Evolutionary conservation across 2,797 vertebrate genomes (phyloP), one percentile per base, ranked within the genome.

Genomic region (Hydrocynus forskahlii): DNA sequence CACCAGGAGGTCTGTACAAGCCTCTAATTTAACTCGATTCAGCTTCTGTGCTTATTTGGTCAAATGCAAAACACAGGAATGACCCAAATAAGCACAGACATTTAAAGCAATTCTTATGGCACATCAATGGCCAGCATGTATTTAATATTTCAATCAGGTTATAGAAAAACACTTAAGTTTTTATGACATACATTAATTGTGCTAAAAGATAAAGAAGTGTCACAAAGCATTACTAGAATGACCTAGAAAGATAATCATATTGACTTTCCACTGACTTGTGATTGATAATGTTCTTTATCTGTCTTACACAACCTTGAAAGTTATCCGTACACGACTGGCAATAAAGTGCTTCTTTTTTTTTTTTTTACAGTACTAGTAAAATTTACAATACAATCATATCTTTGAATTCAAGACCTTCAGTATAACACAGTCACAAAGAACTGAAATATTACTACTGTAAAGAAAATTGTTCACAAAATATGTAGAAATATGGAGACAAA

Each of bases 311-410:
- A 72, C 9, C 25, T 38, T 21, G 70, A 54, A 25, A 19, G 23
- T 21, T 80, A 79, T 68, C 25, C 67, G 75, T 67, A 77, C 63
- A 43, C 48, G 59, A 66, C 54, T 68, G 54, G 43, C 73, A 17
- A 75, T 85, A 85, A 88, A 86, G 86, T 87, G 87, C 74, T 29
- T 29, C 3, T 29, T 29, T 29, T 29, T 29, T 29, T 29, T 29
- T 76, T 85, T 84, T 82, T 25, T 84, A 83, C 81, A 63, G 55
- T 79, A 78, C 86, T 38, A 80, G 68, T 67, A 29, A 82, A 45
- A 75, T 63, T 81, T 74, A 75, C 45, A 85, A 17, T 80, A 76
- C 85, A 88, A 84, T 89, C 50, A 86, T 43, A 71, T 82, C 81
- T 77, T 74, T 64, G 74, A 52, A 87, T 78, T 79, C 48, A 7